phyloP scores from a whole-genome alignment of 2,888 invertebrate species.

The Flexamia atlantica region DNA sequence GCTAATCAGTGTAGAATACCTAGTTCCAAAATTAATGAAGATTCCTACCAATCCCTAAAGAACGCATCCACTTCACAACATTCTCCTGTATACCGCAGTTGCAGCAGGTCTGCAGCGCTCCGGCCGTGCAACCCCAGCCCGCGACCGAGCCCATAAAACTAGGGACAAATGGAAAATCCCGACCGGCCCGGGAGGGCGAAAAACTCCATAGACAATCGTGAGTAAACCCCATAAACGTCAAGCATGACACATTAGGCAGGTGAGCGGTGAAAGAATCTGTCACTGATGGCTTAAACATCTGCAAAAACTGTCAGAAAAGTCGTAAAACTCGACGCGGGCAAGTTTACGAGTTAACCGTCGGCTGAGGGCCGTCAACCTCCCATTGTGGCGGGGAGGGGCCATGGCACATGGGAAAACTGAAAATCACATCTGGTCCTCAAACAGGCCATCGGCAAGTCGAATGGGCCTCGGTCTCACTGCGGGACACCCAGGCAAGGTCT shows the following conservation, averaged over 20 bases:
- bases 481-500: too few species aligned
- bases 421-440: conserved; percentile 17
- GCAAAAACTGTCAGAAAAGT: conserved; percentile 50
- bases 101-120: not conserved
- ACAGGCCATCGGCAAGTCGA: not conserved
- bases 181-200: conserved; percentile 5
- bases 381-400: not conserved
- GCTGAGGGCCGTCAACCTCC: not conserved
- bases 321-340: conserved; percentile 23
- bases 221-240: conserved; percentile 49
- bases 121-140: not conserved
- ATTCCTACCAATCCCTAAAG: too few species aligned
- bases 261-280: conserved; percentile 12
- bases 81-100: too few species aligned
- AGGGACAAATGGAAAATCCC: conserved; percentile 39
- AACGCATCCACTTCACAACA: too few species aligned
- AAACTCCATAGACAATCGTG: conserved; percentile 32
- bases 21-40: too few species aligned
- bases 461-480: too few species aligned
- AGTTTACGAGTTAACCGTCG: conserved; percentile 43
- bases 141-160: conserved; percentile 18
- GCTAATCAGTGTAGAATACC: too few species aligned
- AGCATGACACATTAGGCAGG: conserved; percentile 26
- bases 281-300: conserved; percentile 30
- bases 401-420: not conserved